Conservation (phyloP, 1,140 invertebrate genomes). For the Frieseomelitta varia region DNA sequence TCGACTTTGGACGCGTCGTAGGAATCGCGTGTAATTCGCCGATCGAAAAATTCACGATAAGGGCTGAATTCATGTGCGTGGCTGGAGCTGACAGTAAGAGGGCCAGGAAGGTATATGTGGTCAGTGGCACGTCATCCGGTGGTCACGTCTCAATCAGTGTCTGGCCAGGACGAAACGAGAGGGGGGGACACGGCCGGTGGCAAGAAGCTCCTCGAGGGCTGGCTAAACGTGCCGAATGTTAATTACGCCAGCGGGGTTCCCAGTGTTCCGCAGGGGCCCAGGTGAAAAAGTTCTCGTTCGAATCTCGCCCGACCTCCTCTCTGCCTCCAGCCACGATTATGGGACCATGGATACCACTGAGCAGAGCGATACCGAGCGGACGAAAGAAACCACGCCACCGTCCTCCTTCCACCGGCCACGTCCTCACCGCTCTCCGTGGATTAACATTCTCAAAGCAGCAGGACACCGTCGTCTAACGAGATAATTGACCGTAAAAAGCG, state of each 20-base stretch:
- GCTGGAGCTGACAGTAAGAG: no score
- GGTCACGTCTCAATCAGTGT: conserved; percentile 77
- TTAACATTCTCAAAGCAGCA: conserved; percentile 50
- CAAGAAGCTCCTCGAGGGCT: conserved; percentile 61
- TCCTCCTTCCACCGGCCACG: background rate
- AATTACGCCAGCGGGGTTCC: conserved; percentile 74
- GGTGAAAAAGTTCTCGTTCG: conserved; percentile 71
- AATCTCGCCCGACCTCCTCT: conserved; percentile 51
- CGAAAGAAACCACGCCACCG: conserved; percentile 35
- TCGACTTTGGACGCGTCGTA: background rate
- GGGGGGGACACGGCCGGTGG: conserved; percentile 30
- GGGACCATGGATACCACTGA: background rate
- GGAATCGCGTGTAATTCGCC: conserved; percentile 12
- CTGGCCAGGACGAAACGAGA: conserved; percentile 35
- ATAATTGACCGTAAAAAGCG: conserved; percentile 52
- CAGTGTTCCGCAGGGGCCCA: conserved; percentile 40
- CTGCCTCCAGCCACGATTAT: conserved; percentile 27
- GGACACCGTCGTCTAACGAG: conserved; percentile 48
- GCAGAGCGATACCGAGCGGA: conserved; percentile 15
- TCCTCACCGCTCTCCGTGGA: conserved; percentile 1
- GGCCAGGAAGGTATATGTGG: background rate
- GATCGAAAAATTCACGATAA: conserved; percentile 24
- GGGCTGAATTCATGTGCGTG: background rate
- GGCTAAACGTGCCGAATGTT: conserved; percentile 78
- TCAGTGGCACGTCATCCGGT: conserved; percentile 63